phyloP scores from a whole-genome alignment of 2,888 invertebrate species.

The Xestia rhomboidea region DNA sequence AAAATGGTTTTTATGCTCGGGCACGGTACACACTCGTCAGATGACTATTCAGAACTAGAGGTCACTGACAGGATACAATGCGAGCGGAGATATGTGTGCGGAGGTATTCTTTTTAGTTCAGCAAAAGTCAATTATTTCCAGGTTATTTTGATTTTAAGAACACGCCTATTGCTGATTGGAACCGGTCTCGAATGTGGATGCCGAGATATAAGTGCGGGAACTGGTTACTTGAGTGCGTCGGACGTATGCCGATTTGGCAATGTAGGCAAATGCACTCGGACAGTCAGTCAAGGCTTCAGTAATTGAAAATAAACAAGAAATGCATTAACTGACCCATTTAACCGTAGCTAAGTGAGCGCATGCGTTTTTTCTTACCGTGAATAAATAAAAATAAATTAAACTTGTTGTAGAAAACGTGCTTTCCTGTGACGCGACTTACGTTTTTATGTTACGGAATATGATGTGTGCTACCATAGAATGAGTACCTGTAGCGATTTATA shows the following conservation, averaged over 20 bases:
- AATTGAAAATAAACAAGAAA: slow-evolving; percentile 62
- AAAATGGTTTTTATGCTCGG: slow-evolving; percentile 40
- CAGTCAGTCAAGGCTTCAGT: slow-evolving; percentile 64
- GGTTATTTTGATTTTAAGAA: slow-evolving; percentile 72
- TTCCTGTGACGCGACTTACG: slow-evolving; percentile 20
- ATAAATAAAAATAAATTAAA: slow-evolving; percentile 58
- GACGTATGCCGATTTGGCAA: slow-evolving; percentile 77
- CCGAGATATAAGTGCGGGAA: slow-evolving; percentile 78
- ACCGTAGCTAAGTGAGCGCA: slow-evolving; percentile 56
- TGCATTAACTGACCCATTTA: slow-evolving; percentile 61
- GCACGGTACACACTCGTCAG: slow-evolving; percentile 48
- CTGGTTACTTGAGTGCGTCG: slow-evolving; percentile 79
- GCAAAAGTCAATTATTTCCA: slow-evolving; percentile 70
- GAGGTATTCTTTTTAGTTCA: slow-evolving; percentile 53
- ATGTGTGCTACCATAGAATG: not conserved
- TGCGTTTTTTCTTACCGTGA: slow-evolving; percentile 52
- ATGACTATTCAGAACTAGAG: slow-evolving; percentile 48
- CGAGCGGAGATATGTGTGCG: slow-evolving; percentile 43
- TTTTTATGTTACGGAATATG: not conserved
- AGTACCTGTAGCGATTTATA: slow-evolving; percentile 19
- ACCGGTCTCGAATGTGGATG: slow-evolving; percentile 79
- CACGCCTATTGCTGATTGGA: slow-evolving; percentile 69
- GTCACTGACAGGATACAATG: slow-evolving; percentile 55
- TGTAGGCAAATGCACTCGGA: slow-evolving; percentile 76
- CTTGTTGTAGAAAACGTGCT: slow-evolving; percentile 59